Base-by-base conservation (phyloP, 2,113 vertebrate species). In the Ctenomys sociabilis region DNA sequence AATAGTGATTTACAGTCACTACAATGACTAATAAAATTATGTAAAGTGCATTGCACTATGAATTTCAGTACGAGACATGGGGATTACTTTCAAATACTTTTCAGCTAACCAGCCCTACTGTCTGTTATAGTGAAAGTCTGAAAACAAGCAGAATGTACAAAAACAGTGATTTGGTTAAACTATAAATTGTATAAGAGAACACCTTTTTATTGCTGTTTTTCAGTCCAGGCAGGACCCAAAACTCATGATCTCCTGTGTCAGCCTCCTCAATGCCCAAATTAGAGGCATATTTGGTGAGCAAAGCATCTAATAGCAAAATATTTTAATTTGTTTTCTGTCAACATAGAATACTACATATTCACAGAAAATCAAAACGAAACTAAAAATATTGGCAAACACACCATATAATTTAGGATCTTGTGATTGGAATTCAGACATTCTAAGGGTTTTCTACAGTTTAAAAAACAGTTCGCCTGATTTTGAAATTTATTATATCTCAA, bases 71-170 rank as follows among this genome's bases (percentile, higher is more conserved):
- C 80, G 59, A 83, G 35, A 30, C 92, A 78, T 70, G 82, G 54
- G 14, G 13, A 92, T 83, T 83, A 92, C 37, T 72, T 97, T 16
- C 68, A 89, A 64, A 85, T 45, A 85, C 70, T 72, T 90, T 89
- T 77, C 32, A 91, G 43, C 13, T 37, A 81, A 72, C 7, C 7
- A 82, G 82, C 24, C 12, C 66, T 63, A 83, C 5, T 43, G 0
- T 35, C 86, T 30, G 32, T 85, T 82, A 68, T 43, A 57, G 3
- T 80, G 6, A 94, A 90, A 86, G 30, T 70, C 49, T 77, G 17
- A 16, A 77, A 95, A 61, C 3, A 68, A 82, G n/a, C 17, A 82
- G 70, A 95, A 70, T 91, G 3, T 43, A 1, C 66, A 70, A 24
- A 75, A 68, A 93, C 85, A 63, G 13, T 88, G 10, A 77, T 21